Conservation (phyloP, 2,888 invertebrate genomes). For the Sesia apiformis region DNA sequence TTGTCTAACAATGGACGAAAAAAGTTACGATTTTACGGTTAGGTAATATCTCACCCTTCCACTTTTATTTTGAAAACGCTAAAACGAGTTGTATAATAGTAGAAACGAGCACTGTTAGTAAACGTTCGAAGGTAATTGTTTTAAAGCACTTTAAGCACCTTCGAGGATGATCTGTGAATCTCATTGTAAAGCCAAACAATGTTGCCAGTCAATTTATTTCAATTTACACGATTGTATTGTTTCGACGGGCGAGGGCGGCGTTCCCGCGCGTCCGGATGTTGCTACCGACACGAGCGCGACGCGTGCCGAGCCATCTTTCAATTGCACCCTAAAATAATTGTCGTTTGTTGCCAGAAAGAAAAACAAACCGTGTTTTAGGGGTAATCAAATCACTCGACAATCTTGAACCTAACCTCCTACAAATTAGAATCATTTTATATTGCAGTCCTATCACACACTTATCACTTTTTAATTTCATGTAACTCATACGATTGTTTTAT, state of each 20-base stretch:
- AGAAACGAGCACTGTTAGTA: no score
- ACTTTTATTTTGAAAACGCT: no score
- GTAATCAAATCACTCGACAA: constrained; percentile 4
- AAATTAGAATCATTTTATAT: constrained; percentile 10
- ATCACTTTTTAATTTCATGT: not conserved
- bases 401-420: constrained; percentile 11
- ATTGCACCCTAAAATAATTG: constrained; percentile 57
- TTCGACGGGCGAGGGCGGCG: constrained; percentile 45
- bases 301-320: constrained; percentile 67
- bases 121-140: constrained; percentile 6
- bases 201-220: constrained; percentile 68
- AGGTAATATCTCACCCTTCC: no score
- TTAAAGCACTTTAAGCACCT: constrained; percentile 13
- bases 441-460: not conserved
- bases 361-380: constrained; percentile 25
- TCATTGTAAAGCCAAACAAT: constrained; percentile 44
- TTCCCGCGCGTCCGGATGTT: constrained; percentile 55
- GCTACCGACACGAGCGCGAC: constrained; percentile 64
- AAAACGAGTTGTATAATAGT: no score
- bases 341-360: constrained; percentile 40
- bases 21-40: no score
- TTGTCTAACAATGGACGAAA: no score
- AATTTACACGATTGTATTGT: constrained; percentile 68
- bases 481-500: constrained; percentile 51
- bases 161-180: constrained; percentile 34